A percentile compares a stretch with the other conserved stretches of the same genome.
Evolutionary conservation across 2,797 vertebrate species (phyloP).

Genomic region (Hemitrygon akajei): DNA sequence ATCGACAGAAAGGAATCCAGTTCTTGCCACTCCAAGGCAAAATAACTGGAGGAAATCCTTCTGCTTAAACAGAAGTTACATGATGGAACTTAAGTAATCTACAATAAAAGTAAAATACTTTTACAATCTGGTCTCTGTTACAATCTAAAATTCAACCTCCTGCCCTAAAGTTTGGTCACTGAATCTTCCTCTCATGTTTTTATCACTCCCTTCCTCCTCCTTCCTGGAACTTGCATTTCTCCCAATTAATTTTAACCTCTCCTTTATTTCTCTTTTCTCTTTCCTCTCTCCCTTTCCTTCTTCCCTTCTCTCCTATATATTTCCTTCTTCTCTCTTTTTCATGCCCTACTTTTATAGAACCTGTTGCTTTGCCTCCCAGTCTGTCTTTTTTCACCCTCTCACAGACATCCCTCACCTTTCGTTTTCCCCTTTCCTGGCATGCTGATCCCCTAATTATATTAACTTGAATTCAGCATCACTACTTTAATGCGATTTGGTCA

Average conservation of each 20-base stretch:
- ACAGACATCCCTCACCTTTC: background rate
- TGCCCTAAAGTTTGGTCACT: background rate
- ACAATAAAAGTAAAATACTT: background rate
- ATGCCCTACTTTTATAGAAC: background rate
- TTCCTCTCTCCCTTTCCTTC: background rate
- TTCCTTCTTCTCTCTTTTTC: background rate
- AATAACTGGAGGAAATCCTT: background rate
- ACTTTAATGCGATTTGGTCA: background rate
- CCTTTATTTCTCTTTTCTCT: background rate
- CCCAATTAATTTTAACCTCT: background rate
- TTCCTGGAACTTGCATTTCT: background rate
- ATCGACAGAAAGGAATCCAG: background rate
- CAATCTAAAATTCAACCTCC: background rate
- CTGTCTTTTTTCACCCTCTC: background rate
- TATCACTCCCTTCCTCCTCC: background rate
- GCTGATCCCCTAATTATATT: background rate
- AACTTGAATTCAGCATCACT: background rate
- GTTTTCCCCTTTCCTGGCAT: background rate
- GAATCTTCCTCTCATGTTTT: background rate
- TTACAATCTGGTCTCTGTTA: background rate
- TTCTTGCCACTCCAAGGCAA: background rate
- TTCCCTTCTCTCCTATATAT: background rate
- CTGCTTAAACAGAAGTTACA: background rate
- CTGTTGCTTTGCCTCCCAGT: background rate
- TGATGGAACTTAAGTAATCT: background rate